phyloP scores from a whole-genome alignment of 2,797 vertebrate genomes.

The Gallinago nigripennis region DNA sequence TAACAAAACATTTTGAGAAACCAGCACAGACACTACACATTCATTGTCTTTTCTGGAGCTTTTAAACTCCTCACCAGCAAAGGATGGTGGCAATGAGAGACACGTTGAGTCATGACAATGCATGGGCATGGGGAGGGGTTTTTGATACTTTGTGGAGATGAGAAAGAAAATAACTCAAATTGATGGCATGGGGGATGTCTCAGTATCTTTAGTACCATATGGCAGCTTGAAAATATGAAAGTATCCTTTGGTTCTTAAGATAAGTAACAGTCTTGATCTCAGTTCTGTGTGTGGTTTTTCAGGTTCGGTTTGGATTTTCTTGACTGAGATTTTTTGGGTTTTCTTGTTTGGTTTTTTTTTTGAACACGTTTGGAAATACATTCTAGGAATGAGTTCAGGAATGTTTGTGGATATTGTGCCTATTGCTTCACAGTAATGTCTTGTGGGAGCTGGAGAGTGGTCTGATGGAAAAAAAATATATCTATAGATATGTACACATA shows the following conservation, averaged over 20 bases:
- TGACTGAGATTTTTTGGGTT: background rate
- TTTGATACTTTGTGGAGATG: background rate
- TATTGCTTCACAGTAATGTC: slow-evolving; percentile 60
- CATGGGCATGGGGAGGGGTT: background rate
- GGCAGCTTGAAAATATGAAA: slow-evolving; percentile 70
- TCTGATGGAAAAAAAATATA: slow-evolving; percentile 32
- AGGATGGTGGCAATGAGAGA: slow-evolving; percentile 56
- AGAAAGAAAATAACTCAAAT: slow-evolving; percentile 39
- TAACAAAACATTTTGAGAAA: slow-evolving; percentile 65
- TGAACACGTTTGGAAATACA: slow-evolving; percentile 33
- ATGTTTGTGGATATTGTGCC: slow-evolving; percentile 13
- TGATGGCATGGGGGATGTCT: slow-evolving; percentile 51
- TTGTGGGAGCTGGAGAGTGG: slow-evolving; percentile 22
- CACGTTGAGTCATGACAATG: slow-evolving; percentile 51
- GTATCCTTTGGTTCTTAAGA: slow-evolving; percentile 75
- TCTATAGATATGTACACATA: slow-evolving; percentile 47
- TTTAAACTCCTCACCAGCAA: slow-evolving; percentile 46
- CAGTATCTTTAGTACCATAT: slow-evolving; percentile 74
- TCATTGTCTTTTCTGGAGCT: slow-evolving; percentile 76
- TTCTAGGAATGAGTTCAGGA: slow-evolving; percentile 36
- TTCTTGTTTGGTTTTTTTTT: slow-evolving; percentile 17
- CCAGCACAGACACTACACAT: slow-evolving; percentile 76
- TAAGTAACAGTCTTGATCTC: slow-evolving; percentile 59
- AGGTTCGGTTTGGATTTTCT: background rate
- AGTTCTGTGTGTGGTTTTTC: background rate